Evolutionary conservation across 2,797 vertebrate genomes (phyloP).

Genomic region (Cuculus canorus): DNA sequence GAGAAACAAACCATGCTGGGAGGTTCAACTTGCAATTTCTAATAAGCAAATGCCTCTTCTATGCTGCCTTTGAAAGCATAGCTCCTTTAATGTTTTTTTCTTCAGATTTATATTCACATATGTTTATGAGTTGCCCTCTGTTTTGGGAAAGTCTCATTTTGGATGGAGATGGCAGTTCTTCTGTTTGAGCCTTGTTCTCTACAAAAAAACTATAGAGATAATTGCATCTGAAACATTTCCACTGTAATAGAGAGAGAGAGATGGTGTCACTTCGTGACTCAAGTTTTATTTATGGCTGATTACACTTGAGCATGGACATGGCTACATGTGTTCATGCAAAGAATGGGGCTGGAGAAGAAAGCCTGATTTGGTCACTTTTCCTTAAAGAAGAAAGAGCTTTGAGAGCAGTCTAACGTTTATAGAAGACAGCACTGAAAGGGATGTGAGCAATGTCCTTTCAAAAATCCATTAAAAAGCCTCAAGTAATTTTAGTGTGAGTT

Average conservation of each 20-base stretch:
- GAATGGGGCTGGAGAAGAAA: not conserved
- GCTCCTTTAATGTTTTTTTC: not conserved
- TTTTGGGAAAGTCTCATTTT: not conserved
- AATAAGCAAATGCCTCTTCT: not conserved
- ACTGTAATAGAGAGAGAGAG: no score
- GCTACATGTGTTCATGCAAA: not conserved
- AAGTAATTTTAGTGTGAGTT: not conserved
- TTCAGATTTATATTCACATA: not conserved
- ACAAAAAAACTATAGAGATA: not conserved
- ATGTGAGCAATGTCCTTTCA: conserved; percentile 13
- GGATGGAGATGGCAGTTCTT: not conserved
- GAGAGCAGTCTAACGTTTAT: not conserved
- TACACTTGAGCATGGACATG: not conserved
- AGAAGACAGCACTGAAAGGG: not conserved
- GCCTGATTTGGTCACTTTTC: not conserved
- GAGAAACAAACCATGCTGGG: not conserved
- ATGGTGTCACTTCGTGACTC: not conserved
- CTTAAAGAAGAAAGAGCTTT: not conserved
- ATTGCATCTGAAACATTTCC: accelerated
- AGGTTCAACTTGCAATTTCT: not conserved
- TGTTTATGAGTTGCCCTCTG: not conserved
- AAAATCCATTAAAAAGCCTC: conserved; percentile 10
- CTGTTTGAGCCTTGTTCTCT: not conserved
- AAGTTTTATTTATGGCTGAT: not conserved
- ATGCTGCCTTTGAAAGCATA: not conserved